phyloP scores from a whole-genome alignment of 2,797 vertebrate genomes.

The Diceros bicornis region DNA sequence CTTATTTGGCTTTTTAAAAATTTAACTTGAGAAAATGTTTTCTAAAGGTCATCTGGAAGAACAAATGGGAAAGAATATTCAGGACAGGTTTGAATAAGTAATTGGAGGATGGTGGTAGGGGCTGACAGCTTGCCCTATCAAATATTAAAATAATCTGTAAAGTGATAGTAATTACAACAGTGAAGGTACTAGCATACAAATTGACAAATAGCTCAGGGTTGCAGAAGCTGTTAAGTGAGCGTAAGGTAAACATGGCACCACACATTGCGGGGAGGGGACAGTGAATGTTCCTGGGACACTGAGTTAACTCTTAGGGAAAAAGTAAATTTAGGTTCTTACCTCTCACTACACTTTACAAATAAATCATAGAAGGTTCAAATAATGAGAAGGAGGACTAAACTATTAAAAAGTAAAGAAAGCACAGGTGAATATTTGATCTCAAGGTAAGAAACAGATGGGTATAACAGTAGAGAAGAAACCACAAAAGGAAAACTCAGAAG shows the following conservation, averaged over 20 bases:
- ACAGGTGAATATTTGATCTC: not conserved
- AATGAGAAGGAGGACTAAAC: not conserved
- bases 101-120: not conserved
- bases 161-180: not conserved
- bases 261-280: too few species aligned
- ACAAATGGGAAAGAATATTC: constrained; percentile 29
- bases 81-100: not conserved
- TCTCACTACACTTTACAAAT: not conserved
- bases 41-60: not conserved
- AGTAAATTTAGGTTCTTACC: not conserved
- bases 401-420: not conserved
- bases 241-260: not conserved
- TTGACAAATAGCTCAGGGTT: not conserved
- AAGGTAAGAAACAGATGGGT: not conserved
- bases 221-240: not conserved
- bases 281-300: not conserved
- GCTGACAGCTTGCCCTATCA: not conserved
- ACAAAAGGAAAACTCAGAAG: not conserved
- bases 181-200: not conserved
- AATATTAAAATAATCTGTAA: not conserved
- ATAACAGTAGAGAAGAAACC: not conserved
- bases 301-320: not conserved
- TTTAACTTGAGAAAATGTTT: constrained; percentile 36
- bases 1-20: not conserved
- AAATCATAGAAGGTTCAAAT: not conserved